These are phyloP conservation scores for Gymnoscopelus microlampas DNA, from an alignment of 2,797 vertebrate species.

Conservation along the genomic window DNA sequence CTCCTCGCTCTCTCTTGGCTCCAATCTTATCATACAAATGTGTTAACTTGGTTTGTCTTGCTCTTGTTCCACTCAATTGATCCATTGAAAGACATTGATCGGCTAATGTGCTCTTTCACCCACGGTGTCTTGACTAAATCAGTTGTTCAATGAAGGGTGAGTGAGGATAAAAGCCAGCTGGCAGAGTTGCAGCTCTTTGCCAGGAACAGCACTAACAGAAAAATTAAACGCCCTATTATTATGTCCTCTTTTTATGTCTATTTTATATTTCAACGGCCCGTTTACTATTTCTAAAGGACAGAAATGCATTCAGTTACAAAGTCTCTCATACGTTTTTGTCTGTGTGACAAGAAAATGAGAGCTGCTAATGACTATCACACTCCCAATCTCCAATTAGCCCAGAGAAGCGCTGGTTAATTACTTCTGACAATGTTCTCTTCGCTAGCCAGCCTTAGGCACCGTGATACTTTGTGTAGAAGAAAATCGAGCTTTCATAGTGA, in stretches of 20 bases:
- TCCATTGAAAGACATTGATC: constrained; percentile 30
- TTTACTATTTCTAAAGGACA: too few species aligned
- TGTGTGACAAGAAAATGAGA: constrained; percentile 48
- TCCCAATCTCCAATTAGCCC: constrained; percentile 69
- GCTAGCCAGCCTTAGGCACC: constrained; percentile 43
- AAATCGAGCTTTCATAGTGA: constrained; percentile 21
- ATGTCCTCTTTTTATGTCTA: constrained; percentile 29
- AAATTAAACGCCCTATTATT: constrained; percentile 21
- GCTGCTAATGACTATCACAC: constrained; percentile 61
- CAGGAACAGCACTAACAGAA: constrained; percentile 23
- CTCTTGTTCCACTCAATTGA: constrained; percentile 12
- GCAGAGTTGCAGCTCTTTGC: constrained; percentile 19
- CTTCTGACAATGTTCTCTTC: constrained; percentile 59
- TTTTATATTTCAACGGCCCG: constrained; percentile 8
- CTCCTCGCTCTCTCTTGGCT: background rate
- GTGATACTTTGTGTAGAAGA: constrained; percentile 43
- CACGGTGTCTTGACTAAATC: constrained; percentile 30
- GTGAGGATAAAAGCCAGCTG: constrained; percentile 34
- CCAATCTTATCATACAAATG: constrained; percentile 14
- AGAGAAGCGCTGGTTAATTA: constrained; percentile 70
- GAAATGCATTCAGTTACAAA: constrained; percentile 11
- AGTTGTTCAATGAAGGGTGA: constrained; percentile 21
- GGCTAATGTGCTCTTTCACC: constrained; percentile 29
- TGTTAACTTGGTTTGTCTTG: constrained; percentile 15
- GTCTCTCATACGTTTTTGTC: constrained; percentile 28